Evolutionary conservation across 37 sponge, comb jelly and placozoan genomes (phyloP).

Genomic region (Agelas oroides): DNA sequence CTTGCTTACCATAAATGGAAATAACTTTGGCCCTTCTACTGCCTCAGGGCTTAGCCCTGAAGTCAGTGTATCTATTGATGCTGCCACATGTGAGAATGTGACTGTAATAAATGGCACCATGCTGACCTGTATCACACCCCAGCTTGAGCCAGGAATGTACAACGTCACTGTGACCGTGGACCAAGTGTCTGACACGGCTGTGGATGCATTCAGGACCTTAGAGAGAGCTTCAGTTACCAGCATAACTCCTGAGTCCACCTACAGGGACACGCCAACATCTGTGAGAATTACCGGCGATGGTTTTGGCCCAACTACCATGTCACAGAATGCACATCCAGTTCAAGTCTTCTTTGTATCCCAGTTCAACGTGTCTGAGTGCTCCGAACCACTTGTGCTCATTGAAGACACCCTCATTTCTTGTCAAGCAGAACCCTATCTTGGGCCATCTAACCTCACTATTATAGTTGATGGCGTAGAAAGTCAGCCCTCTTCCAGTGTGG

Average conservation of each 20-base stretch:
- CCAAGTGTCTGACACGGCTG: constrained; percentile 35
- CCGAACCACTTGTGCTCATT: constrained; percentile 56
- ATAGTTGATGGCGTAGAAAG: constrained; percentile 67
- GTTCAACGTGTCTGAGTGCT: constrained; percentile 52
- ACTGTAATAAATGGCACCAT: constrained; percentile 62
- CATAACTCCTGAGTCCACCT: constrained; percentile 70
- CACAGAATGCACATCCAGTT: constrained; percentile 46
- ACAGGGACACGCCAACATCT: constrained; percentile 40
- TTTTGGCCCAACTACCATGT: constrained; percentile 83
- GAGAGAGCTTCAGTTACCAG: constrained; percentile 54
- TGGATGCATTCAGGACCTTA: constrained; percentile 61
- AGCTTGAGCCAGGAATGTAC: constrained; percentile 38
- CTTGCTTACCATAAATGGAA: constrained; percentile 70
- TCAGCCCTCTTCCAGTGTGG: constrained; percentile 39
- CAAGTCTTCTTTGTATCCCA: constrained; percentile 53
- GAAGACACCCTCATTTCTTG: constrained; percentile 73
- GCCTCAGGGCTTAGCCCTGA: constrained; percentile 70
- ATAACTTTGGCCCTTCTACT: constrained; percentile 90
- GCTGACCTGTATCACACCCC: constrained; percentile 76
- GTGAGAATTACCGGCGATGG: constrained; percentile 76
- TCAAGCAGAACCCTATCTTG: constrained; percentile 70
- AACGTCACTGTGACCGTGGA: constrained; percentile 84
- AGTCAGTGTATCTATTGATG: constrained; percentile 73
- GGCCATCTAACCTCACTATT: constrained; percentile 75
- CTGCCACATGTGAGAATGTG: constrained; percentile 70